Evolutionary conservation across 2,888 invertebrate genomes (phyloP), one percentile per base, ranked within the genome.

Genomic region (Hetaerina titia): DNA sequence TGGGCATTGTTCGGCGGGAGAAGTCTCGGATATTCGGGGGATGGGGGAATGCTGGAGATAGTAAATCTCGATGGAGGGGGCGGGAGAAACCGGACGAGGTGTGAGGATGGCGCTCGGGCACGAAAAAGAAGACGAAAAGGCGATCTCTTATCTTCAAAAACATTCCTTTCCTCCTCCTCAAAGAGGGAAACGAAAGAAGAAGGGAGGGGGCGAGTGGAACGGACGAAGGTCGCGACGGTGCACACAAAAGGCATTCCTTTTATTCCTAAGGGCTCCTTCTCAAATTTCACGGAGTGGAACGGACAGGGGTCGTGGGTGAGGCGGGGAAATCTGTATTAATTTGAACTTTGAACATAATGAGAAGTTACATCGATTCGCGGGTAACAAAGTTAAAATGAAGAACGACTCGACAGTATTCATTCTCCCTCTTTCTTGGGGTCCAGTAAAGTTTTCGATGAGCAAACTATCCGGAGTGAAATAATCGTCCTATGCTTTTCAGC

Each of bases 11-110:
- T 69, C 13, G 17, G 60, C 60, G 90, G 13, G 58, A 90, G 58
- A 90, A n/a, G 58, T 15, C 13, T 17, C 17, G 0, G 60, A 15
- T 60, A 17, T 60, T 17, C 60, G 11, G 13, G 60, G 45, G 45
- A 45, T 45, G 45, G 4, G n/a, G 69, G 69, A 22, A 17, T n/a
- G 13, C 19, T 64, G 57, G 9, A 56, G 64, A 45, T 45, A 45
- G 90, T 90, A 90, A 64, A 64, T 90, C 64, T 90, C 90, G 64
- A 90, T 90, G 64, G 64, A 90, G 64, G 45, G 31, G n/a, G 60
- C 25, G 58, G 31, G 64, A 90, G 74, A 81, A 31, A 31, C 25
- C 25, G 25, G 81, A 81, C 7, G 81, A 11, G 31, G 45, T 7
- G 11, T 4, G 81, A n/a, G n/a, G 69, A 69, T 22, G 8, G n/a